Conservation (phyloP, 2,113 vertebrate genomes). For the Lagopus muta region DNA sequence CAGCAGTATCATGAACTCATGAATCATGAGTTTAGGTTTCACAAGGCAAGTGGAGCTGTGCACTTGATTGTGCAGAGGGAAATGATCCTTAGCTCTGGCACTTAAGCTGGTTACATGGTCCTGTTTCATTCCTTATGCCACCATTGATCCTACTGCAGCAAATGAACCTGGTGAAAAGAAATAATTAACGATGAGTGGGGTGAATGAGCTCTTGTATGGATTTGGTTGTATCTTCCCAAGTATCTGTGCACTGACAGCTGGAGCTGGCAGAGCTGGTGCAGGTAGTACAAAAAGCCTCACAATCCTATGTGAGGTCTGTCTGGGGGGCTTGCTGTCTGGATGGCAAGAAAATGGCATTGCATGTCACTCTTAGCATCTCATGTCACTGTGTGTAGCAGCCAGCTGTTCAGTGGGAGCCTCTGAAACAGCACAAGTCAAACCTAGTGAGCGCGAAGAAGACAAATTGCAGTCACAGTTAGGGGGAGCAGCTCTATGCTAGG, state of each 20-base stretch:
- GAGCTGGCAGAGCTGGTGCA: fast-evolving
- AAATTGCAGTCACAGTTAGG: background rate
- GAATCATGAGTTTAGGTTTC: background rate
- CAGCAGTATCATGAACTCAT: background rate
- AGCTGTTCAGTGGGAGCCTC: background rate
- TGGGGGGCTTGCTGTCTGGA: background rate
- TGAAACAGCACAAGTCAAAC: background rate
- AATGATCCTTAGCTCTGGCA: fast-evolving
- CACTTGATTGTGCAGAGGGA: background rate
- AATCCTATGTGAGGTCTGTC: background rate
- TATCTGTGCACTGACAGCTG: background rate
- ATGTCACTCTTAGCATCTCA: background rate
- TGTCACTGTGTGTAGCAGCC: background rate
- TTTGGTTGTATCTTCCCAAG: background rate
- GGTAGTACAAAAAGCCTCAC: fast-evolving
- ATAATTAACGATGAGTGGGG: background rate
- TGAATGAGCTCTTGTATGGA: background rate
- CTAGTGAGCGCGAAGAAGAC: background rate
- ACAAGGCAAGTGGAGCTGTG: background rate
- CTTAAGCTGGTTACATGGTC: background rate
- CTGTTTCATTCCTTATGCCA: background rate
- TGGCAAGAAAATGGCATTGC: background rate
- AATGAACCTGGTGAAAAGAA: background rate
- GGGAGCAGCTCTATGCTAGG: background rate
- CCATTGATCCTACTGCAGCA: background rate